Percentiles rank a stretch among this genome's conserved stretches.
phyloP scores from a whole-genome alignment of 2,888 invertebrate genomes.

The Andrena trimmerana region DNA sequence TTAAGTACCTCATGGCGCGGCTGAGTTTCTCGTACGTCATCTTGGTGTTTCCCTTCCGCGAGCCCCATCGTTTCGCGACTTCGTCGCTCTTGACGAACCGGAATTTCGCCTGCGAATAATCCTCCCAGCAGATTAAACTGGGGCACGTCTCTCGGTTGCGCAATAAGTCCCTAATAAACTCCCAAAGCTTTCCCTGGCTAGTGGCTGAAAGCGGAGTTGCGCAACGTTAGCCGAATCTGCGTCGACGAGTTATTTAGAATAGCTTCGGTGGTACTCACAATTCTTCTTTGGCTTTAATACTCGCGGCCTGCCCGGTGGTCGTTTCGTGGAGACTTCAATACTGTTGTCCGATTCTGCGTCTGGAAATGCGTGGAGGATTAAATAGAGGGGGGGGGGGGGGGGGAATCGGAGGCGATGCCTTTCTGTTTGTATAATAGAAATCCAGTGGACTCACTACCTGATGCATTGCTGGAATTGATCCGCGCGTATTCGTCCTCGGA shows the following conservation, averaged over 20 bases:
- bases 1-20: constrained; percentile 91
- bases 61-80: constrained; percentile 95
- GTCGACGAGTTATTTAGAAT: background rate
- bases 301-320: constrained; percentile 87
- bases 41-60: constrained; percentile 93
- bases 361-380: constrained; percentile 41
- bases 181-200: constrained; percentile 88
- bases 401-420: background rate
- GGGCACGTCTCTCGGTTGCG: constrained; percentile 92
- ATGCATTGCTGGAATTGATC: constrained; percentile 64
- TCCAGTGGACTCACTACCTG: constrained; percentile 55
- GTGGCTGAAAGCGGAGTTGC: constrained; percentile 71
- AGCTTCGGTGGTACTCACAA: constrained; percentile 70
- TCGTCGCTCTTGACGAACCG: constrained; percentile 95
- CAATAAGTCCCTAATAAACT: constrained; percentile 94
- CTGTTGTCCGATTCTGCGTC: constrained; percentile 83
- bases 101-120: constrained; percentile 93
- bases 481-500: constrained; percentile 68
- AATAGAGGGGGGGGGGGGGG: no score
- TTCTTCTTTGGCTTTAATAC: constrained; percentile 79
- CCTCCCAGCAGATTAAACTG: constrained; percentile 95
- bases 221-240: background rate
- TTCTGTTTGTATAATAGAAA: background rate
- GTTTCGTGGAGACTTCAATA: constrained; percentile 86
- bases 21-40: constrained; percentile 98